Conservation (phyloP, 30 jellyfish, hydroid and myxozoan species). For the Chironex yamaguchii region DNA sequence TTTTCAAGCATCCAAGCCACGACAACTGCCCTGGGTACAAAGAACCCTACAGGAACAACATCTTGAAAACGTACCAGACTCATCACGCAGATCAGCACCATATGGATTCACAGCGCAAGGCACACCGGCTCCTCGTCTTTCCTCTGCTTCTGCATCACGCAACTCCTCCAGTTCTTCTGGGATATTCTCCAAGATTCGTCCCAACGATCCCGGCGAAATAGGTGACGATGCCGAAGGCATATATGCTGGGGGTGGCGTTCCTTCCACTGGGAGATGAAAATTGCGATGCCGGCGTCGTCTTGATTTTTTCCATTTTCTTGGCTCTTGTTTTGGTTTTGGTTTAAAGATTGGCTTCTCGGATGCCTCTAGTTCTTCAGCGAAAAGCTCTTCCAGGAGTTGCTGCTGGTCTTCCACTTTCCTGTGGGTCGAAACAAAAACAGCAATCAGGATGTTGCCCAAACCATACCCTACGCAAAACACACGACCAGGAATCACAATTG, state of each 20-base stretch:
- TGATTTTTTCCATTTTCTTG: constrained; percentile 58
- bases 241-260: constrained; percentile 75
- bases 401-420: constrained; percentile 53
- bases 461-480: no score
- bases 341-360: constrained; percentile 83
- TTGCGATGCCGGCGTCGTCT: constrained; percentile 67
- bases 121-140: constrained; percentile 46
- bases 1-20: no score
- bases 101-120: no score
- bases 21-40: no score
- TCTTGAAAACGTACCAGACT: no score
- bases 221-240: constrained; percentile 64
- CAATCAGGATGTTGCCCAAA: no score
- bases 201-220: constrained; percentile 68
- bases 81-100: no score
- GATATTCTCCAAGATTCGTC: constrained; percentile 79
- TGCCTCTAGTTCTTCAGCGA: constrained; percentile 77
- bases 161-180: constrained; percentile 89
- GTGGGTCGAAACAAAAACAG: no score
- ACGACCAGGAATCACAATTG: no score
- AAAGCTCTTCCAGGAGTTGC: constrained; percentile 69
- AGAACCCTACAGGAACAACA: neutral
- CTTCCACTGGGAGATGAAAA: constrained; percentile 61
- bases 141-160: constrained; percentile 65
- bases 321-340: constrained; percentile 71